Base-by-base conservation (phyloP, 30 jellyfish, hydroid and myxozoan genomes). In the Hydra vulgaris region DNA sequence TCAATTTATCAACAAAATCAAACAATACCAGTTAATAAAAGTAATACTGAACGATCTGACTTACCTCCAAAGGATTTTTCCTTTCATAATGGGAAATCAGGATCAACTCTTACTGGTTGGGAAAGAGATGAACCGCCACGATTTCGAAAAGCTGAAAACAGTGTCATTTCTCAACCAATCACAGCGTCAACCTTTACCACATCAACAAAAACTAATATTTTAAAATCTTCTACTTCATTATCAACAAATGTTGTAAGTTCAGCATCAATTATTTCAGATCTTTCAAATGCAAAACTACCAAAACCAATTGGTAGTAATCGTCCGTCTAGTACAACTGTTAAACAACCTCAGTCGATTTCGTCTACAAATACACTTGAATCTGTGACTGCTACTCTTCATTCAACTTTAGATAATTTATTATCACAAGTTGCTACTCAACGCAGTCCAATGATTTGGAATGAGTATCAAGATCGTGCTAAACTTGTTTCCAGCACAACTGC, bases 401-500 rank as follows among this genome's bases (percentile, higher is more conserved):
- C 89, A 16, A 72, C 89, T 0, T 73, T 82, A 55, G 74, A 61
- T 66, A 82, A 66, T 82, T 74, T 82, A 27, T 53, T 82, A 20
- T 87, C 98, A 26, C 98, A 91, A 66, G 98, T 91, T 69, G 98
- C 98, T 7, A 86, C 98, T 7, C 98, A 91, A 71, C 93, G 98
- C 23, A 91, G 98, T 73, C 98, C 98, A 17, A 91, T 91, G 98
- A 91, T 91, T 1, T 91, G 98, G 98, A 91, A 87, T 75, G 98
- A 83, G 20, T 85, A 84, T 17, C 84, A 75, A 67, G 56, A 56
- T 55, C 77, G 79, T 0, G 77, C 17, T 74, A 61, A 78, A 18
- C 55, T 21, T 15, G 21, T 26, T 27, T 22, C 77, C 17, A 52
- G 77, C 21, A 80, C 71, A 7, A 55, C 52, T 74, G 81, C 52